Evolutionary conservation across 2,888 invertebrate species (phyloP), one percentile per base, ranked within the genome.

Genomic region (Lordiphosa fenestrarum): DNA sequence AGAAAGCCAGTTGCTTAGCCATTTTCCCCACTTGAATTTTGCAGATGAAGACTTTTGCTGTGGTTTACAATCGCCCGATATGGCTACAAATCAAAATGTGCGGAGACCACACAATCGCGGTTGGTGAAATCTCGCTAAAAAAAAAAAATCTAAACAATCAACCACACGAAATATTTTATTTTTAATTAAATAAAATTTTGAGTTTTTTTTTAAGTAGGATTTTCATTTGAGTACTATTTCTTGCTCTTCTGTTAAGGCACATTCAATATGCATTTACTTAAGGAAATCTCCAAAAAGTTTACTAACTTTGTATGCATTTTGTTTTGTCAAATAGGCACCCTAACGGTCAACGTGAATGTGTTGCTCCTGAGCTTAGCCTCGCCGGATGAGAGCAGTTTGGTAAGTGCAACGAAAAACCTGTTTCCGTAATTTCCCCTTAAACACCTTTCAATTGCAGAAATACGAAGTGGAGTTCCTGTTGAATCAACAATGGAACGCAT

Each of bases 311-410:
- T 15, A 19, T 44, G 6, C 0, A 21, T 19, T 35, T 36, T 19
- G n/a, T 15, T 15, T 15, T 15, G 15, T 51, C 23, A 56, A 57
- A 38, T 93, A 96, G 97, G 95, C 91, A 95, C 95, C 87, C 93
- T 97, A 90, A 95, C 95, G 86, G 97, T 97, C 78, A 97, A 97
- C 91, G 96, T 97, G 90, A 97, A 96, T 91, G 97, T 97, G 84
- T 92, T 97, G 90, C 93, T 97, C 87, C 93, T 97, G 89, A 97
- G 96, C 91, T 93, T 97, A 91, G 96, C 97, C 86, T 97, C 97
- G 82, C 97, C 97, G 75, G 97, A 97, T 91, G 97, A 97, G 91
- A 97, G 97, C 88, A 97, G 97, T 92, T 92, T 97, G 94, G 97
- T 97, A 93, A 95, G 94, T 93, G 53, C 48, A 6, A 6, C 23